phyloP scores from a whole-genome alignment of 1,140 invertebrate species.

The Macrobrachium nipponense region DNA sequence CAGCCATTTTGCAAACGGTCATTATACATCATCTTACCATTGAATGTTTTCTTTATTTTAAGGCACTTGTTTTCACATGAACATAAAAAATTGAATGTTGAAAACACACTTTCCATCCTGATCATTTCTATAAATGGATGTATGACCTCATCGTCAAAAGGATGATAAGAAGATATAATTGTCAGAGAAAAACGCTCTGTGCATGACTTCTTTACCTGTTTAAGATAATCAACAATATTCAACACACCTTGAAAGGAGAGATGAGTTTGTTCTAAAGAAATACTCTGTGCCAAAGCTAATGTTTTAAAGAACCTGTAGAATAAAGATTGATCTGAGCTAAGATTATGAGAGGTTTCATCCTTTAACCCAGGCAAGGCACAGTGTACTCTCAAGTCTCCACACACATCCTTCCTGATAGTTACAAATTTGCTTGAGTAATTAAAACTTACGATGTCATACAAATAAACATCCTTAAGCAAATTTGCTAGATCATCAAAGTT shows the following conservation, averaged over 20 bases:
- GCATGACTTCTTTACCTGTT: not conserved
- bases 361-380: conserved; percentile 1
- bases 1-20: not conserved
- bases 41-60: not conserved
- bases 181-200: conserved; percentile 33
- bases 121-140: not conserved
- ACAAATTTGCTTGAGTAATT: not conserved
- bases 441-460: conserved; percentile 29
- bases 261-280: not conserved
- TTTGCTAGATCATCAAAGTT: conserved; percentile 18
- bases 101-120: too few species aligned
- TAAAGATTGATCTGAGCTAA: not conserved
- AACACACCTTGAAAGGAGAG: conserved; percentile 13
- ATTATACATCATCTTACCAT: not conserved
- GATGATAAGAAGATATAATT: not conserved
- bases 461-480: conserved; percentile 32
- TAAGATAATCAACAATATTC: not conserved
- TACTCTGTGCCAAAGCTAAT: conserved; percentile 16
- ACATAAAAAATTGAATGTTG: conserved; percentile 14
- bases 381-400: conserved; percentile 31
- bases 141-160: not conserved
- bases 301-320: not conserved
- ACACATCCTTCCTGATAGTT: conserved; percentile 31
- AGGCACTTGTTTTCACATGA: conserved; percentile 8
- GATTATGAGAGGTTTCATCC: not conserved